Conservation (phyloP, 2,888 invertebrate genomes). For the Norana najaformis region DNA sequence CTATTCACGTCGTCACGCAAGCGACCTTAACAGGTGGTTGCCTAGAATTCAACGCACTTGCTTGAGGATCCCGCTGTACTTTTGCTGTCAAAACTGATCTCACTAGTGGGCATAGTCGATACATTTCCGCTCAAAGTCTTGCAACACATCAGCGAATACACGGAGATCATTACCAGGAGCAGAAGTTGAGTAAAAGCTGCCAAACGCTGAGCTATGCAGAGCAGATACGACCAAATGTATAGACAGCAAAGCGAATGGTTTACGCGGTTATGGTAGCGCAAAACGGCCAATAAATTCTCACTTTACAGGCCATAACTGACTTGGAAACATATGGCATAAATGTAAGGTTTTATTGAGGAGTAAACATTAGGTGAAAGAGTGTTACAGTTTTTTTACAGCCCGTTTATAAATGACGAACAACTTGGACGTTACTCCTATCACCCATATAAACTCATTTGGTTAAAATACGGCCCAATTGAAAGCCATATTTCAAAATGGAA, state of each 20-base stretch:
- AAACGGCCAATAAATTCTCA: neutral
- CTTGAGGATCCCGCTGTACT: neutral
- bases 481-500: neutral
- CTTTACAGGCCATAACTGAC: neutral
- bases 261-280: neutral
- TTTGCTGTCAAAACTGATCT: no score
- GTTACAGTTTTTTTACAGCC: neutral
- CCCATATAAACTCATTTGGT: neutral
- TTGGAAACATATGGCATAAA: neutral
- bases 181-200: neutral
- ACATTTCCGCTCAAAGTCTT: neutral
- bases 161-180: neutral
- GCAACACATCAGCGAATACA: neutral
- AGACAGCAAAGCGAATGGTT: neutral
- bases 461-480: neutral
- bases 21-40: no score
- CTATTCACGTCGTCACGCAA: no score
- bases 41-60: neutral
- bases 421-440: neutral
- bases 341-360: neutral
- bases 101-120: neutral
- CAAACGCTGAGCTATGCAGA: neutral
- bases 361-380: neutral
- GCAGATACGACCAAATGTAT: neutral
- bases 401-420: neutral